Percentiles rank a stretch among this genome's conserved stretches.
Evolutionary conservation across 1,140 invertebrate genomes (phyloP).

Genomic region (Leguminivora glycinivorella): DNA sequence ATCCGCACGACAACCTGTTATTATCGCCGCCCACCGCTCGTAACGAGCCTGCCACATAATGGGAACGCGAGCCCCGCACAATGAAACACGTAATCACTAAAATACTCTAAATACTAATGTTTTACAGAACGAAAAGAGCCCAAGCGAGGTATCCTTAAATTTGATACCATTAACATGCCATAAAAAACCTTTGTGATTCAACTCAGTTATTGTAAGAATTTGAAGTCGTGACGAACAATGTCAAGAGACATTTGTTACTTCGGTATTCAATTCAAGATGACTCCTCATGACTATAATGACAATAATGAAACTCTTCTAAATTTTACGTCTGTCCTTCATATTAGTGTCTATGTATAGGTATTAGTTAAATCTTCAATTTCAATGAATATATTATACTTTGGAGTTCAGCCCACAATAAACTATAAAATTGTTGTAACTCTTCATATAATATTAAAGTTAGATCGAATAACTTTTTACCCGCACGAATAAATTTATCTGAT

Average conservation of each 20-base stretch:
- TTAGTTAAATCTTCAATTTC: too few relatives aligned
- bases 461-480: background rate
- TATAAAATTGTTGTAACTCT: too few relatives aligned
- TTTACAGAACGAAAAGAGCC: background rate
- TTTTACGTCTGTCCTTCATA: too few relatives aligned
- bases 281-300: too few relatives aligned
- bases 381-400: too few relatives aligned
- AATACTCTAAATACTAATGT: background rate
- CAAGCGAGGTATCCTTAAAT: slow-evolving; percentile 37
- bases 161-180: slow-evolving; percentile 39
- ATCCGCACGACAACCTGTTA: slow-evolving; percentile 41
- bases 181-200: slow-evolving; percentile 38
- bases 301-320: background rate
- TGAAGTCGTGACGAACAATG: slow-evolving; percentile 28
- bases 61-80: slow-evolving; percentile 21
- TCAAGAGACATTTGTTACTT: background rate
- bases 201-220: slow-evolving; percentile 31
- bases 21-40: slow-evolving; percentile 32
- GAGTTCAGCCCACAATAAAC: too few relatives aligned
- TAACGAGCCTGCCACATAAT: slow-evolving; percentile 31
- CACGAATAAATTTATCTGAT: slow-evolving; percentile 20
- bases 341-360: too few relatives aligned
- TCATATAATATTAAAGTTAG: slow-evolving; percentile 4
- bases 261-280: background rate
- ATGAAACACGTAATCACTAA: background rate